phyloP scores from a whole-genome alignment of 2,113 vertebrate genomes.

The Fulica atra region DNA sequence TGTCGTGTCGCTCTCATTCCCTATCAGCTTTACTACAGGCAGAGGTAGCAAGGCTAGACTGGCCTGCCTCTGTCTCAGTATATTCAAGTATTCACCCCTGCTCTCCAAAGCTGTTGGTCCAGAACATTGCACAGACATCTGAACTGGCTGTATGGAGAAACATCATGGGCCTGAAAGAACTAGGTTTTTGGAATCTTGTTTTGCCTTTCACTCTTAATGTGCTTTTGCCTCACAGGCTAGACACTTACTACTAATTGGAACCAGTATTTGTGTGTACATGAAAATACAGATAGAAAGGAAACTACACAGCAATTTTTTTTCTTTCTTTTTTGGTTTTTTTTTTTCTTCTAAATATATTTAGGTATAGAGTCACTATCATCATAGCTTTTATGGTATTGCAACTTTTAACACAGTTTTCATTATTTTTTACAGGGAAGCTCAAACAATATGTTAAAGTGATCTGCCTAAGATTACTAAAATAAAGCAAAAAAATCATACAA shows the following conservation, averaged over 20 bases:
- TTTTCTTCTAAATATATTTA: background rate
- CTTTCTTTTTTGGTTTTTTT: no score
- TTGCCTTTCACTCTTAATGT: background rate
- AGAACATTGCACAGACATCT: background rate
- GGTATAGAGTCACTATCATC: background rate
- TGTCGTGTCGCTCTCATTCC: background rate
- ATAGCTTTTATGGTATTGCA: background rate
- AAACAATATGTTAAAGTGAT: background rate
- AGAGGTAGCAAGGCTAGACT: background rate
- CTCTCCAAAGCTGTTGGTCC: background rate
- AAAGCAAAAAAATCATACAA: background rate
- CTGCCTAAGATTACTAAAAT: background rate
- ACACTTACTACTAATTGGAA: background rate
- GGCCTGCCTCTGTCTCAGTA: background rate
- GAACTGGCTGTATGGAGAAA: background rate
- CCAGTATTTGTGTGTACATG: rapidly evolving
- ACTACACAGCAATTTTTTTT: background rate
- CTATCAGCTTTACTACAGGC: background rate
- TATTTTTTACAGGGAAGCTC: background rate
- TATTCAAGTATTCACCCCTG: background rate
- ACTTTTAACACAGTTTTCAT: background rate
- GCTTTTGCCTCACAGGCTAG: background rate
- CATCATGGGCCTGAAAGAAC: background rate
- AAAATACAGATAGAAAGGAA: background rate
- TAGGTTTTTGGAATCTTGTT: background rate